Evolutionary conservation across 1,140 invertebrate species (phyloP).

Genomic region (Drosophila tsacasi): DNA sequence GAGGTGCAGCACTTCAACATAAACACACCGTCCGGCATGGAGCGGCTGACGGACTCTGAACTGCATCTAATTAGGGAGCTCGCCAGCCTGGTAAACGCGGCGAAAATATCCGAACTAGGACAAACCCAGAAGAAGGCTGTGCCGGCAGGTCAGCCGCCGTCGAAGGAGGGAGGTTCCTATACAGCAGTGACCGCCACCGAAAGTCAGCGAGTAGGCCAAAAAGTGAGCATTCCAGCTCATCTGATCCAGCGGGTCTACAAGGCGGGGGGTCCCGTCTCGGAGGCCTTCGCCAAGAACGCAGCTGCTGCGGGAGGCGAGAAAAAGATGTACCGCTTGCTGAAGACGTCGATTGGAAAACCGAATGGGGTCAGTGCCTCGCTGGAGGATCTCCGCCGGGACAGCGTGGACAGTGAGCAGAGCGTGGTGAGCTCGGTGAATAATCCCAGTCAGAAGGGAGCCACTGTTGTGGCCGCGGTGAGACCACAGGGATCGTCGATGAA

Average conservation of each 20-base stretch:
- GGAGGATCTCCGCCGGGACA: constrained; percentile 38
- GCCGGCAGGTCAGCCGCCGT: not conserved
- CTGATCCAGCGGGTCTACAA: constrained; percentile 29
- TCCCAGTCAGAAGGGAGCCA: constrained; percentile 3
- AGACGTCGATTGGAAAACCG: constrained; percentile 21
- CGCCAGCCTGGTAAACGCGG: constrained; percentile 53
- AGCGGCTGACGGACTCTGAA: constrained; percentile 50
- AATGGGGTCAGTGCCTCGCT: not conserved
- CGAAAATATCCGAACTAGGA: constrained; percentile 29
- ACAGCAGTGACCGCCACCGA: not conserved
- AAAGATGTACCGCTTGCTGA: constrained; percentile 50
- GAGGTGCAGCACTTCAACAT: constrained; percentile 74
- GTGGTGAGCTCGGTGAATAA: not conserved
- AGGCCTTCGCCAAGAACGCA: not conserved
- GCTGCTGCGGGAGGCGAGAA: constrained; percentile 22
- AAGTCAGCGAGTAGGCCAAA: not conserved
- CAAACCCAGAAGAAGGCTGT: not conserved
- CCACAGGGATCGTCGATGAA: constrained; percentile 26
- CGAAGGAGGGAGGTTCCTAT: not conserved
- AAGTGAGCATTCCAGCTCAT: not conserved
- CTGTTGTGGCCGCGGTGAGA: constrained; percentile 11
- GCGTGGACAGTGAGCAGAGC: constrained; percentile 44
- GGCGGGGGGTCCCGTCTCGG: not conserved
- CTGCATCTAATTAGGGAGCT: constrained; percentile 61
- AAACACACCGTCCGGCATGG: constrained; percentile 64